These are phyloP conservation scores for Ctenopoma kingsleyae DNA, from an alignment of 2,797 vertebrate species.

Conservation along the genomic window DNA sequence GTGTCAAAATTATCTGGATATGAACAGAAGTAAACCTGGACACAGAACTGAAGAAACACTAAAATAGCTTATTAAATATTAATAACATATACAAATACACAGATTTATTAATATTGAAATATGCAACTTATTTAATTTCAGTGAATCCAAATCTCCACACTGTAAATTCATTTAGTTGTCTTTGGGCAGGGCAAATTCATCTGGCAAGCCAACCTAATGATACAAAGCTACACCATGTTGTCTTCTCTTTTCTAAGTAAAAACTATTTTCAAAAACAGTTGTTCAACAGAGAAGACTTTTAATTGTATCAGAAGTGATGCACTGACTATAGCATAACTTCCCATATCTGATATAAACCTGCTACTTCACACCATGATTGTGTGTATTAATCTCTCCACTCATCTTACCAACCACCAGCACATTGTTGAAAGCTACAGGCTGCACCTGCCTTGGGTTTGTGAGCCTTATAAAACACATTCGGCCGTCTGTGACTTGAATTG, in stretches of 20 bases:
- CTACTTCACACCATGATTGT: constrained; percentile 31
- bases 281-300: not conserved
- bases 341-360: constrained; percentile 28
- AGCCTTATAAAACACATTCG: constrained; percentile 86
- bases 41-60: not conserved
- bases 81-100: no score
- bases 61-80: not conserved
- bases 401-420: constrained; percentile 35
- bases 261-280: no score
- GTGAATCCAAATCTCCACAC: no score
- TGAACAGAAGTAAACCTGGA: not conserved
- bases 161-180: no score
- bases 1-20: not conserved
- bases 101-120: no score
- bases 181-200: no score
- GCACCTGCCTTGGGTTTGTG: constrained; percentile 81
- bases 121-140: no score
- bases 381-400: constrained; percentile 43
- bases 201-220: no score
- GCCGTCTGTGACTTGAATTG: constrained; percentile 84
- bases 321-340: not conserved
- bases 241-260: no score
- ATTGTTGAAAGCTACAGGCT: constrained; percentile 61
- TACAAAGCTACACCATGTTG: not conserved
- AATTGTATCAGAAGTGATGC: not conserved